Base-by-base conservation (phyloP, 2,888 invertebrate species). In the Eulithis prunata region DNA sequence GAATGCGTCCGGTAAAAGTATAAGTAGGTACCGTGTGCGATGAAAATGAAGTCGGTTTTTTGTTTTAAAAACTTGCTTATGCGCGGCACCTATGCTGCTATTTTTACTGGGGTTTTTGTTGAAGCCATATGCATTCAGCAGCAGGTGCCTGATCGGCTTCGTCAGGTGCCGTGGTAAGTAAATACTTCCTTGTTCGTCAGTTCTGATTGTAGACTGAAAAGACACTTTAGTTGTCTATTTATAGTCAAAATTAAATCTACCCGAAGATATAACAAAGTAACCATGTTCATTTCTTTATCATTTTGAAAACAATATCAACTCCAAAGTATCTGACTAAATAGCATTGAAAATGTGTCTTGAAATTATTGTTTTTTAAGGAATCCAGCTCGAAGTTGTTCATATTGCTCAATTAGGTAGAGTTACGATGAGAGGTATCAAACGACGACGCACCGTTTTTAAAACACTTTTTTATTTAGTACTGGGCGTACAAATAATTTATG, bases 1-100 rank as follows among this genome's bases (percentile, higher is more conserved):
- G 67, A 68, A 64, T 64, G 60, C 67, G 54, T 38, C 57, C 57
- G 7, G 28, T 41, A 67, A 67, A 60, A 53, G 63, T 21, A 63
- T 49, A 43, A 51, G 47, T 21, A 21, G 21, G n/a, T 46, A 60
- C 55, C 59, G 52, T 59, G 62, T 63, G 61, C 57, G 13, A 57
- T 60, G 49, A 59, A 21, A 63, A 67, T 49, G 53, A 8, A 54
- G 10, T 14, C 56, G 43, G 57, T 57, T 60, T 41, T 63, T 57
- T 57, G 32, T 60, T 63, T 66, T 67, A 21, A 47, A 46, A 62
- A 66, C 59, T 62, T 47, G 59, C 59, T 63, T 59, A 53, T 41
- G 58, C 12, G 7, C 45, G 57, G 47, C 53, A 47, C 52, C 28
- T 62, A 45, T 43, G 51, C 38, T 14, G n/a, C 43, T 11, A 28